Percentiles rank a stretch among this genome's conserved stretches.
Evolutionary conservation across 2,113 vertebrate species (phyloP).

Genomic region (Neolamprologus caudopunctatus): DNA sequence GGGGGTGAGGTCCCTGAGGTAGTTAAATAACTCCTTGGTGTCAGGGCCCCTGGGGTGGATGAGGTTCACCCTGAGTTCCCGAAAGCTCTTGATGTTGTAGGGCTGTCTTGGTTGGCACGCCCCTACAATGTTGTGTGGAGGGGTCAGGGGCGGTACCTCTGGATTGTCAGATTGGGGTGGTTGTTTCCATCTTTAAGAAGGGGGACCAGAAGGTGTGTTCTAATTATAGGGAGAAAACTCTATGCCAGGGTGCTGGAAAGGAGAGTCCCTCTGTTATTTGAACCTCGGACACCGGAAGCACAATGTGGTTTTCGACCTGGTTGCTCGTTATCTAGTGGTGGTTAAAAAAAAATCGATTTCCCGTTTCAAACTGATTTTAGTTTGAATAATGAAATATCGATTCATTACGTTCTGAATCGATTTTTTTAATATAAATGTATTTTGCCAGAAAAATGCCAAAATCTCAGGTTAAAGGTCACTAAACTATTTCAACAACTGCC

Average conservation of each 20-base stretch:
- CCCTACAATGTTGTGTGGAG: background rate
- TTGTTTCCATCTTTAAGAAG: background rate
- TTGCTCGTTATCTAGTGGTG: rapidly evolving
- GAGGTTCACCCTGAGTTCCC: background rate
- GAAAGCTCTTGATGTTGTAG: background rate
- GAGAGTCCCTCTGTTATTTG: background rate
- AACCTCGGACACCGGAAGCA: rapidly evolving
- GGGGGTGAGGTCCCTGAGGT: background rate
- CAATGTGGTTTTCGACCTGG: rapidly evolving
- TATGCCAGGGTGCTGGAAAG: rapidly evolving
- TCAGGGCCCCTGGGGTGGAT: background rate
- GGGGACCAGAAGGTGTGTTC: background rate
- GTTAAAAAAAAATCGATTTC: background rate
- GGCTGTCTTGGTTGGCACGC: background rate
- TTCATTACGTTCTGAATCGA: rapidly evolving
- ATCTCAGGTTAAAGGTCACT: background rate
- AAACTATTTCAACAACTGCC: background rate
- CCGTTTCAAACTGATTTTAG: background rate
- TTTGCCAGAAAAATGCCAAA: rapidly evolving
- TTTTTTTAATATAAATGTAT: background rate
- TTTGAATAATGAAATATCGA: background rate
- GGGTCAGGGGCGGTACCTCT: background rate
- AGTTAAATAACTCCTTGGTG: background rate
- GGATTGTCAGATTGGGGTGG: background rate
- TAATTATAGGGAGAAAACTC: background rate